Evolutionary conservation across 2,888 invertebrate species (phyloP).

Genomic region (Macaria notata): DNA sequence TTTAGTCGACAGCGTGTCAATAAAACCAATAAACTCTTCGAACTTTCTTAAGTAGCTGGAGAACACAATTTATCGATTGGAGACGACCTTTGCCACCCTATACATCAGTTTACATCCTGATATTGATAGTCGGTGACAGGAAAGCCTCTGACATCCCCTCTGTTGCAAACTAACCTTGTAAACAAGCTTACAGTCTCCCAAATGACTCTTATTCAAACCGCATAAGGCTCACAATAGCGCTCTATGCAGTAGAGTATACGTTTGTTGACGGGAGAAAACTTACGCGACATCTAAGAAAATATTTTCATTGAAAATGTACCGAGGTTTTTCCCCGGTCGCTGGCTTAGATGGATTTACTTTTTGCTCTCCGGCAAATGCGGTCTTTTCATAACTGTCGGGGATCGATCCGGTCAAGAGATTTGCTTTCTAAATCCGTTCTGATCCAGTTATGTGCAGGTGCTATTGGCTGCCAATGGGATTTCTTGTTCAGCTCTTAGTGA

Average conservation of each 20-base stretch:
- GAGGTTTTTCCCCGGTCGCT: slow-evolving; percentile 61
- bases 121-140: slow-evolving; percentile 79
- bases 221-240: slow-evolving; percentile 29
- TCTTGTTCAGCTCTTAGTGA: background rate
- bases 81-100: slow-evolving; percentile 71
- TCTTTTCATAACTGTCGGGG: slow-evolving; percentile 76
- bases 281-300: slow-evolving; percentile 67
- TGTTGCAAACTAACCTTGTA: slow-evolving; percentile 30
- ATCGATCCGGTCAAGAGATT: slow-evolving; percentile 65
- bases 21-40: slow-evolving; percentile 70
- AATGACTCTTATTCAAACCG: slow-evolving; percentile 37
- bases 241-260: slow-evolving; percentile 30
- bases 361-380: slow-evolving; percentile 54
- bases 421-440: slow-evolving; percentile 58
- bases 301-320: slow-evolving; percentile 65
- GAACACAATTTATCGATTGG: slow-evolving; percentile 77
- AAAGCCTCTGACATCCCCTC: slow-evolving; percentile 60
- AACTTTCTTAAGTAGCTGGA: slow-evolving; percentile 71
- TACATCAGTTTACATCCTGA: slow-evolving; percentile 72
- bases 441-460: slow-evolving; percentile 42
- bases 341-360: slow-evolving; percentile 66
- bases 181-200: slow-evolving; percentile 11
- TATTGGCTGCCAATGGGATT: background rate
- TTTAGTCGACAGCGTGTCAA: slow-evolving; percentile 63
- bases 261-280: slow-evolving; percentile 51